These are phyloP conservation scores for Drosophila planitibia DNA, from an alignment of 2,888 invertebrate genomes.

Conservation along the genomic window DNA sequence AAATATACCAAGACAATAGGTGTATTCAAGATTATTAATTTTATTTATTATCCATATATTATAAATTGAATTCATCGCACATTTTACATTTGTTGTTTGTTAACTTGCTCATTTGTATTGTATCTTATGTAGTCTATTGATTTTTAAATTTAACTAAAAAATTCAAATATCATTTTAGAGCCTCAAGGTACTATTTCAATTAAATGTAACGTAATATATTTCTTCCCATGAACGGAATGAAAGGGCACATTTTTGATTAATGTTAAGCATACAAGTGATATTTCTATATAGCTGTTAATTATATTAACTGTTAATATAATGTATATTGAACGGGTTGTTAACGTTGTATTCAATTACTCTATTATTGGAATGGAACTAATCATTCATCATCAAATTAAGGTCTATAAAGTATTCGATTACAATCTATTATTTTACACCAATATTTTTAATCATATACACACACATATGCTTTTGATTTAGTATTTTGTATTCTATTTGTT, in stretches of 20 bases:
- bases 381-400: conserved; percentile 18
- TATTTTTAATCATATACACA: conserved; percentile 26
- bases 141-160: conserved; percentile 50
- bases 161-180: conserved; percentile 53
- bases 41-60: neutral
- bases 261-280: conserved; percentile 16
- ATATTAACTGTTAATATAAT: conserved; percentile 13
- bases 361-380: conserved; percentile 13
- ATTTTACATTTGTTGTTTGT: conserved; percentile 11
- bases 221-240: conserved; percentile 9
- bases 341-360: conserved; percentile 15
- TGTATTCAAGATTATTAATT: conserved; percentile 3
- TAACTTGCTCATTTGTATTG: conserved; percentile 8
- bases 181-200: conserved; percentile 52
- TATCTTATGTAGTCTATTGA: conserved; percentile 32
- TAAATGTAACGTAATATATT: conserved; percentile 22
- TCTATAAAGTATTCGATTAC: conserved; percentile 27
- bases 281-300: conserved; percentile 3
- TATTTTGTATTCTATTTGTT: conserved; percentile 16
- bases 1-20: neutral
- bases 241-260: conserved; percentile 15
- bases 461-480: conserved; percentile 16
- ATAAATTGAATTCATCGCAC: conserved; percentile 10
- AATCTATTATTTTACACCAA: conserved; percentile 27
- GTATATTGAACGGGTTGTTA: conserved; percentile 17